These are phyloP conservation scores for Petrocephalus sullivani DNA, from an alignment of 2,797 vertebrate genomes.

Conservation along the genomic window DNA sequence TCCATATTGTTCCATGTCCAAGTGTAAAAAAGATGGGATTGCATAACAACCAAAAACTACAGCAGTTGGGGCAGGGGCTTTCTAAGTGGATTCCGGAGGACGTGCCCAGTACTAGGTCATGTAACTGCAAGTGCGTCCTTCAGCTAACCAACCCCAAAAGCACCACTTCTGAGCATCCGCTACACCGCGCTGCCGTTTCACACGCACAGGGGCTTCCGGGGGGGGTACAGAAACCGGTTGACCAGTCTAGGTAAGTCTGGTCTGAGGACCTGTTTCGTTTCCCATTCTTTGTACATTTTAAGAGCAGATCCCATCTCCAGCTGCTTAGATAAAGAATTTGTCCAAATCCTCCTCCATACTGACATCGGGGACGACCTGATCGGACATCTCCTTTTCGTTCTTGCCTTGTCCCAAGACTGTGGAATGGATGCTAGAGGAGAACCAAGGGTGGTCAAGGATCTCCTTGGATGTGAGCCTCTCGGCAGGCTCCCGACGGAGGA, in stretches of 20 bases:
- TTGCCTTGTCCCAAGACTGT: conserved; percentile 69
- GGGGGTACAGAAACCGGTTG: conserved; percentile 8
- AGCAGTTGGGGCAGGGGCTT: conserved; percentile 71
- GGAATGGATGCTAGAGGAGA: conserved; percentile 72
- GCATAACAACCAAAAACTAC: conserved; percentile 63
- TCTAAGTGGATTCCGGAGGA: conserved; percentile 68
- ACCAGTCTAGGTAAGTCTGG: conserved; percentile 41
- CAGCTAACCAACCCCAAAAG: conserved; percentile 58
- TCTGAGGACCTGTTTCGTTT: conserved; percentile 30
- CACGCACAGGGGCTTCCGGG: conserved; percentile 48
- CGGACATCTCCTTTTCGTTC: conserved; percentile 75
- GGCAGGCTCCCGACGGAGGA: conserved; percentile 88
- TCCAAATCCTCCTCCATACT: conserved; percentile 97
- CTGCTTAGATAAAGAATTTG: conserved; percentile 95
- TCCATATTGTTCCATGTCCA: conserved; percentile 66
- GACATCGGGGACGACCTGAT: conserved; percentile 97
- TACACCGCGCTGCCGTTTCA: conserved; percentile 70
- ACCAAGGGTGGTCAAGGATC: conserved; percentile 98
- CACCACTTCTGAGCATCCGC: conserved; percentile 68
- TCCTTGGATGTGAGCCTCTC: conserved; percentile 96
- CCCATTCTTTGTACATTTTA: conserved; percentile 40
- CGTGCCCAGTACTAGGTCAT: conserved; percentile 52
- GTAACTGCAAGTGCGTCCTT: conserved; percentile 66
- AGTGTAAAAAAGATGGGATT: conserved; percentile 47
- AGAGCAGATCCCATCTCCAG: not conserved